Base-by-base conservation (phyloP, 2,888 invertebrate genomes). In the Mesoligia furuncula region DNA sequence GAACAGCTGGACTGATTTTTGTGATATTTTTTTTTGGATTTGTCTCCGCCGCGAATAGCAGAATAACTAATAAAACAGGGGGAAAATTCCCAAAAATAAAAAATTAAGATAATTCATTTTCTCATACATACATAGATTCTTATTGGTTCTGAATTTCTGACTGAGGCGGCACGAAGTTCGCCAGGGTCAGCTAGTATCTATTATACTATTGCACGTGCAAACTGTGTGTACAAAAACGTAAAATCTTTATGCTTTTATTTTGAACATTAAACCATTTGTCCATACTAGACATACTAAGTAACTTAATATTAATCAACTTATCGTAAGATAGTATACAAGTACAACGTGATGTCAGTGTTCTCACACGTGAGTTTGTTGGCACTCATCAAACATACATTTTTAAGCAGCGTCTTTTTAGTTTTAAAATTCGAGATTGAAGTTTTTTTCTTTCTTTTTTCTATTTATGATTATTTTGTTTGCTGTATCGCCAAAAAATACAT, bases 311-410 rank as follows among this genome's bases (percentile, higher is more conserved):
- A 62, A 70, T 68, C 20, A 27, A 57, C 17, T 70, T 73, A 36
- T 71, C 59, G 27, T 27, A 73, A 70, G 51, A 73, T 59, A 71
- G 51, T 27, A 67, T 9, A 54, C 67, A 45, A 73, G n/a, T 59
- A 57, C 82, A 85, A 85, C 74, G 86, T 83, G 83, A 75, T 69
- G 51, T 27, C 39, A 70, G 71, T 76, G 36, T 76, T 76, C 45
- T 54, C 24, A 48, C 85, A 85, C 65, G 74, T 85, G 83, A 62
- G 17, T 65, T 66, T 85, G 48, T 65, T 73, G 69, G 36, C 70
- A 77, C 61, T 61, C 51, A 36, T 62, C 54, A 64, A 67, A 72
- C 0, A 54, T 13, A 71, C 11, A 68, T 72, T 54, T 36, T 45
- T 65, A 57, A 48, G 24, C 27, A 51, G 59, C 31, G 5, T 27